These are phyloP conservation scores for Hyperoplus lanceolatus DNA, from an alignment of 2,797 vertebrate genomes.

Conservation along the genomic window DNA sequence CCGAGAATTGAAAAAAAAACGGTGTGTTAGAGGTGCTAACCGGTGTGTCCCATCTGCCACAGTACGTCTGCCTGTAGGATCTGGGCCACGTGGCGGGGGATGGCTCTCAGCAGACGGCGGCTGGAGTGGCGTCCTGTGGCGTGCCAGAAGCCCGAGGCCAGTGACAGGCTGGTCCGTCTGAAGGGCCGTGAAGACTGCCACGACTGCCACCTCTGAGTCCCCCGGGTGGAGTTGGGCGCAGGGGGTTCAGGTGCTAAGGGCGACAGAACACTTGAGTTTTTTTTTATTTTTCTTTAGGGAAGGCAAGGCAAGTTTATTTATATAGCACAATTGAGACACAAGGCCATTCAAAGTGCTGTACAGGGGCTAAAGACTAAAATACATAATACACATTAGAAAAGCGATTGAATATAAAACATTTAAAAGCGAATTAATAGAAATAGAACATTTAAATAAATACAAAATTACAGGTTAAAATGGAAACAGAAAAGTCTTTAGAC, in stretches of 20 bases:
- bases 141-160: slow-evolving; percentile 97
- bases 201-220: slow-evolving; percentile 94
- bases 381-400: no score
- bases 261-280: neutral
- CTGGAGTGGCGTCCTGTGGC: slow-evolving; percentile 97
- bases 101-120: slow-evolving; percentile 93
- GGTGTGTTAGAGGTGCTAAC: slow-evolving; percentile 71
- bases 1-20: neutral
- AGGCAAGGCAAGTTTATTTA: no score
- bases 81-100: slow-evolving; percentile 97
- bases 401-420: no score
- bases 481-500: no score
- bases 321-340: no score
- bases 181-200: slow-evolving; percentile 96
- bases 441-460: no score
- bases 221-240: slow-evolving; percentile 90
- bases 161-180: slow-evolving; percentile 92
- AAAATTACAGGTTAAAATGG: no score
- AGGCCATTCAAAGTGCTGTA: no score
- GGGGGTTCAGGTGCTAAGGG: slow-evolving; percentile 79
- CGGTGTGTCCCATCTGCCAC: slow-evolving; percentile 99
- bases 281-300: no score
- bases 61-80: slow-evolving; percentile 98
- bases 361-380: no score
- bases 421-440: no score